These are phyloP conservation scores for Dinoponera quadriceps DNA, from an alignment of 1,140 invertebrate species.

Conservation along the genomic window DNA sequence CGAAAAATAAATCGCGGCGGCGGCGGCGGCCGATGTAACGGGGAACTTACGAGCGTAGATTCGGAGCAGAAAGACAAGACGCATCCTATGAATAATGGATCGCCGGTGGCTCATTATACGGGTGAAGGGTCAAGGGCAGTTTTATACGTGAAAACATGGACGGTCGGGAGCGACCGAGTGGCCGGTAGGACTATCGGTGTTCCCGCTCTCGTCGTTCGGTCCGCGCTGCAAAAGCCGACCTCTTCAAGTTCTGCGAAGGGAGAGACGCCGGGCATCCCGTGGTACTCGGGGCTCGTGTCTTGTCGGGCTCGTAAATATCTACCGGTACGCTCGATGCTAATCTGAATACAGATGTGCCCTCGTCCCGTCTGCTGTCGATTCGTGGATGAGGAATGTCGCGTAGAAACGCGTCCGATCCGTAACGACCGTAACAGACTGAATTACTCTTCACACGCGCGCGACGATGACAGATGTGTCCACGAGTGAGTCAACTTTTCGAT, in stretches of 20 bases:
- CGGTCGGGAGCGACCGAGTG: slow-evolving; percentile 57
- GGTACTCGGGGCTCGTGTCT: slow-evolving; percentile 66
- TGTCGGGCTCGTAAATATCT: slow-evolving; percentile 74
- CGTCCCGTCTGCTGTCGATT: slow-evolving; percentile 67
- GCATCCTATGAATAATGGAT: slow-evolving; percentile 84
- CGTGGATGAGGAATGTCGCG: slow-evolving; percentile 78
- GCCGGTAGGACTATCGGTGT: slow-evolving; percentile 40
- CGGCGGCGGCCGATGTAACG: slow-evolving; percentile 74
- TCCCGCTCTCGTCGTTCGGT: slow-evolving; percentile 58
- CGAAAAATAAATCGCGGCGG: slow-evolving; percentile 76
- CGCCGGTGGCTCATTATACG: slow-evolving; percentile 80
- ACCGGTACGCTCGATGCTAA: slow-evolving; percentile 79
- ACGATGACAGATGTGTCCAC: neutral
- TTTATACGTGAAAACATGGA: slow-evolving; percentile 78
- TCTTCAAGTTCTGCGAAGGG: slow-evolving; percentile 63
- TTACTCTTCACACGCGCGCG: neutral
- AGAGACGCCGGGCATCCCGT: slow-evolving; percentile 52
- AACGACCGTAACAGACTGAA: slow-evolving; percentile 11
- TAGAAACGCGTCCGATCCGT: slow-evolving; percentile 44
- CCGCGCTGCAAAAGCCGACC: slow-evolving; percentile 39
- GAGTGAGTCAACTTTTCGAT: neutral
- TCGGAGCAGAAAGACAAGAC: slow-evolving; percentile 80
- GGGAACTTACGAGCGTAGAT: slow-evolving; percentile 78
- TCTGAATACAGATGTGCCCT: slow-evolving; percentile 80
- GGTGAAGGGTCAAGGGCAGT: slow-evolving; percentile 83